Evolutionary conservation across 1,140 invertebrate genomes (phyloP), one percentile per base, ranked within the genome.

Genomic region (Portunus trituberculatus): DNA sequence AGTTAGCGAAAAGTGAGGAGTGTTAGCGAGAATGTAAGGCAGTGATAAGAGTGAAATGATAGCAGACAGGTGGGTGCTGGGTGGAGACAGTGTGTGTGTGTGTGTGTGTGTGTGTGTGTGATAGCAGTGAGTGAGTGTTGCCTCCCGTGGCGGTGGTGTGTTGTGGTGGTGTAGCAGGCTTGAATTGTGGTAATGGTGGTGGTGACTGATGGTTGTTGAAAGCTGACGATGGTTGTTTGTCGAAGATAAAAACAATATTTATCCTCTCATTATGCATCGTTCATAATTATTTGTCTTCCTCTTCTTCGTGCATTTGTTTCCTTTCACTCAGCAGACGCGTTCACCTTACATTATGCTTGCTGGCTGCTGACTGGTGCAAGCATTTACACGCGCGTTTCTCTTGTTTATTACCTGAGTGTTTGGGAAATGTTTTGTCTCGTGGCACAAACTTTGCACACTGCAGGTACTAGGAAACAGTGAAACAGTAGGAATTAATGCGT

Each of bases 261-360:
- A n/a, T 76, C 16, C 67, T 7, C n/a, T 76, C 67, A 76, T 76
- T 76, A 7, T 76, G 67, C 67, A 76, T 76, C 67, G 67, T n/a
- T 76, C 67, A 76, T 76, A 76, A 76, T 76, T 76, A n/a, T 76
- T 76, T 76, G n/a, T 76, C 67, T 76, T 59, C 52, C 20, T n/a
- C n/a, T 8, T 7, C 67, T 76, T n/a, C 67, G 52, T 59, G 52
- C 52, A 59, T 59, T 59, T 20, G 16, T 59, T 76, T n/a, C 67
- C 67, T 20, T 76, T 76, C 67, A 76, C 20, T 76, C 67, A 12
- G 25, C n/a, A 25, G 12, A 76, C 12, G n/a, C 20, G 8, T 25
- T n/a, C 67, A 76, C 67, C n/a, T 76, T 76, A 20, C 25, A 76
- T 76, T 20, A 76, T 76, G 67, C 67, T 76, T 76, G 20, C n/a